Conservation (phyloP, 2,888 invertebrate genomes). For the Aporophyla nigra region DNA sequence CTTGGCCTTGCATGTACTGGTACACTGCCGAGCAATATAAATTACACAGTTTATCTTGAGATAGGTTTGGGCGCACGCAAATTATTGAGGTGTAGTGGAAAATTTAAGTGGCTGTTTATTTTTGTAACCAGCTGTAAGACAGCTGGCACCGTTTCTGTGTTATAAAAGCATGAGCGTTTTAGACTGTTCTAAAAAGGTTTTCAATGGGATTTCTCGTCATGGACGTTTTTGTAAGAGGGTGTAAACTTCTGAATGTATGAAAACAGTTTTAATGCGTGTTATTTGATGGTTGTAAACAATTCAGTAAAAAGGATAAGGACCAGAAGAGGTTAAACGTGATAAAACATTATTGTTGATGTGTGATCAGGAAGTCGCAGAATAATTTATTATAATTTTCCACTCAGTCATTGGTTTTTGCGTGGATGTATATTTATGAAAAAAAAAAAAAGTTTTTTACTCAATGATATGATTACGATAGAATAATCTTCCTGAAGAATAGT, state of each 20-base stretch:
- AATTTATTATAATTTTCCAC: conserved; percentile 19
- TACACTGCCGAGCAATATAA: conserved; percentile 58
- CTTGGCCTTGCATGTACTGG: conserved; percentile 55
- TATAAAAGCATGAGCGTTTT: not conserved
- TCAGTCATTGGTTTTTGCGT: conserved; percentile 4
- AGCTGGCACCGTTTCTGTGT: not conserved
- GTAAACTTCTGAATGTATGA: not conserved
- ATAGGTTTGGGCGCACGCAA: conserved; percentile 55
- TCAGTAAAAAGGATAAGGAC: not conserved
- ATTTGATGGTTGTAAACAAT: not conserved
- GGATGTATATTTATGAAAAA: conserved; percentile 2
- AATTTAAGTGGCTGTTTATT: conserved; percentile 30
- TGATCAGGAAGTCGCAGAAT: conserved; percentile 6
- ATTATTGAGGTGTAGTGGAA: conserved; percentile 21
- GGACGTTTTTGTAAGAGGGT: not conserved
- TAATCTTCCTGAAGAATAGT: not conserved
- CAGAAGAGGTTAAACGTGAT: not conserved
- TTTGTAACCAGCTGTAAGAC: conserved; percentile 13
- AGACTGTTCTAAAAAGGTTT: not conserved
- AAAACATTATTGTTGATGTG: conserved; percentile 1
- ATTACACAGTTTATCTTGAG: conserved; percentile 57
- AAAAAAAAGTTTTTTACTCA: conserved; percentile 30
- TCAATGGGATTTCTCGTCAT: not conserved
- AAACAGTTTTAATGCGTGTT: not conserved
- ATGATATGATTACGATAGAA: not conserved